Conservation (phyloP, 92 coral and sea anemone genomes). For the Montipora capitata region DNA sequence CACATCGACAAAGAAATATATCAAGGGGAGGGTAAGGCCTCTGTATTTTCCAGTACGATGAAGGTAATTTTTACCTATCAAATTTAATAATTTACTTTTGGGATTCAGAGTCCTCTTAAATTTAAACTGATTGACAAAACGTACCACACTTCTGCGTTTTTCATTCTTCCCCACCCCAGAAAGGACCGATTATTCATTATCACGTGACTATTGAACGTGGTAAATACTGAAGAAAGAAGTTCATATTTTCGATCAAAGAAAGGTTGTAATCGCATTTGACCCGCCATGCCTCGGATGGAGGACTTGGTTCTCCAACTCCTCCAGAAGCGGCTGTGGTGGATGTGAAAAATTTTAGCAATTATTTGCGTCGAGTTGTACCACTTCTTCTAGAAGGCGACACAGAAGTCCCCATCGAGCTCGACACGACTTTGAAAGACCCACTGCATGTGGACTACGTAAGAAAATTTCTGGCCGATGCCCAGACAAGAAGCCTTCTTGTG, state of each 20-base stretch:
- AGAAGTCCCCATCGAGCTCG: constrained; percentile 91
- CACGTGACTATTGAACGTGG: constrained; percentile 53
- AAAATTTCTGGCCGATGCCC: constrained; percentile 92
- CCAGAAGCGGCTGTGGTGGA: constrained; percentile 95
- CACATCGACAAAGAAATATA: too few species aligned
- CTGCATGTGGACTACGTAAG: constrained; percentile 93
- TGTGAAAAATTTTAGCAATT: constrained; percentile 85
- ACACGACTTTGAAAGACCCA: constrained; percentile 88
- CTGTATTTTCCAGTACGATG: too few species aligned
- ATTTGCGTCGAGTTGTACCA: constrained; percentile 94
- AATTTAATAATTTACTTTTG: too few species aligned
- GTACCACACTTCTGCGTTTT: too few species aligned
- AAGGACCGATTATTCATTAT: neutral
- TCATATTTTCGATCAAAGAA: neutral
- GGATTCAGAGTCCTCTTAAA: too few species aligned
- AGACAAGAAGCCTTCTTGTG: constrained; percentile 90
- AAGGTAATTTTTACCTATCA: too few species aligned
- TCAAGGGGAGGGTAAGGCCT: too few species aligned
- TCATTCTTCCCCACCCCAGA: too few species aligned
- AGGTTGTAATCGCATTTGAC: neutral
- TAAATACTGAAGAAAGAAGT: neutral
- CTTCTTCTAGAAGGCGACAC: constrained; percentile 95
- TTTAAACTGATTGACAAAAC: too few species aligned
- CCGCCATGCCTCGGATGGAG: constrained; percentile 90
- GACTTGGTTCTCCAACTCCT: constrained; percentile 76